Evolutionary conservation across 2,797 vertebrate genomes (phyloP).

Genomic region (Takifugu ocellatus): DNA sequence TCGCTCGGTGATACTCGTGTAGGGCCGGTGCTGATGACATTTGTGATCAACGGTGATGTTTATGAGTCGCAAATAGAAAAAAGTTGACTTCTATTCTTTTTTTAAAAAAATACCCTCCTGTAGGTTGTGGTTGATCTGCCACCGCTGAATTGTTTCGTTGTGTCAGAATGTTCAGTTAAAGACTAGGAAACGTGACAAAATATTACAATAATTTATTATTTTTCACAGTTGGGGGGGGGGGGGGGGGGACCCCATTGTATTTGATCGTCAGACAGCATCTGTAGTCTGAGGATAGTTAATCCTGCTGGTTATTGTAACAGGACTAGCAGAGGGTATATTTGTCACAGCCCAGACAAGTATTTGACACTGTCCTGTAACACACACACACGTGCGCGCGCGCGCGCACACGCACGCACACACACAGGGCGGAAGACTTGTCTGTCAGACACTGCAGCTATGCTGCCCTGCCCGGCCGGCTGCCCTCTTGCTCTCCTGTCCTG

Average conservation of each 20-base stretch:
- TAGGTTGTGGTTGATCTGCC: not conserved
- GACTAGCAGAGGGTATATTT: conserved; percentile 67
- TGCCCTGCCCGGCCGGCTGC: conserved; percentile 38
- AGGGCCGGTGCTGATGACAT: conserved; percentile 3
- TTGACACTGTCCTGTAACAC: conserved; percentile 71
- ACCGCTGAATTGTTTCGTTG: conserved; percentile 14
- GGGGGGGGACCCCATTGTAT: conserved; percentile 11
- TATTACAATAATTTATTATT: too few relatives aligned
- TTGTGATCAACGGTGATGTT: not conserved
- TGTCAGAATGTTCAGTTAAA: conserved; percentile 12
- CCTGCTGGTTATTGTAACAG: conserved; percentile 57
- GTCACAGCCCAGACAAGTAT: conserved; percentile 74
- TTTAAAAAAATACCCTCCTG: not conserved
- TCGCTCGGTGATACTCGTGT: not conserved
- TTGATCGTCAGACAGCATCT: conserved; percentile 48
- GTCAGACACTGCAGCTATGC: conserved; percentile 67
- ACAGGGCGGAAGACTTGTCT: conserved; percentile 48
- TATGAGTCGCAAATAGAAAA: too few relatives aligned
- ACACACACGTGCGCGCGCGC: conserved; percentile 20
- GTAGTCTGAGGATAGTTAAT: conserved; percentile 44
- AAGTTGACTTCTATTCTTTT: not conserved
- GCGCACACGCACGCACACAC: conserved; percentile 34
- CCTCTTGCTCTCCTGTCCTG: conserved; percentile 51
- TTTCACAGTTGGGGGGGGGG: not conserved
- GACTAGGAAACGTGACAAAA: too few relatives aligned